Evolutionary conservation across 2,113 vertebrate species (phyloP).

Genomic region (Syrmaticus mikado): DNA sequence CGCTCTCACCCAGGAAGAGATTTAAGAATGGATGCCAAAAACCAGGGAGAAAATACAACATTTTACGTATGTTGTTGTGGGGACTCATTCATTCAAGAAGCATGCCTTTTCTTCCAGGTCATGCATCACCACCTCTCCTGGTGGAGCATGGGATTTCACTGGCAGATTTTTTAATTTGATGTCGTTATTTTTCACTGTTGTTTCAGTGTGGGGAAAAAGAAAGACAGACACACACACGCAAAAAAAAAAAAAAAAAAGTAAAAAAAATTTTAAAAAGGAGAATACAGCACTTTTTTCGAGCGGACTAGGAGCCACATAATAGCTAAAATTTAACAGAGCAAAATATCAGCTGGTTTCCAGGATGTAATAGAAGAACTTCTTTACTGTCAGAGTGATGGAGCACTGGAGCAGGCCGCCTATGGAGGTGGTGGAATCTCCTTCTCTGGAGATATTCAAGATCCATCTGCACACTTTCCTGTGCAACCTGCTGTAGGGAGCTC

Average conservation of each 20-base stretch:
- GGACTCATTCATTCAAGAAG: background rate
- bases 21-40: background rate
- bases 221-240: background rate
- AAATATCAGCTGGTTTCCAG: constrained; percentile 1
- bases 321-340: constrained; percentile 2
- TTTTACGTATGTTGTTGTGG: background rate
- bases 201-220: background rate
- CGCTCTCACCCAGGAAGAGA: background rate
- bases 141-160: background rate
- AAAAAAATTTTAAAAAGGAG: constrained; percentile 9
- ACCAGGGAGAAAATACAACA: background rate
- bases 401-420: too few species aligned
- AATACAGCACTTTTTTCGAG: background rate
- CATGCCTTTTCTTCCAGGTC: background rate
- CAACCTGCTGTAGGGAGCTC: too few species aligned
- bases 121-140: background rate
- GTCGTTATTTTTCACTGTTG: background rate
- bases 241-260: background rate
- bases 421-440: too few species aligned
- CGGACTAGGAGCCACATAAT: background rate
- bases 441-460: too few species aligned
- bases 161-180: background rate
- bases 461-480: too few species aligned
- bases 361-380: background rate
- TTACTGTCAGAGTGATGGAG: too few species aligned